Base-by-base conservation (phyloP, 2,113 vertebrate species). In the Sander lucioperca region DNA sequence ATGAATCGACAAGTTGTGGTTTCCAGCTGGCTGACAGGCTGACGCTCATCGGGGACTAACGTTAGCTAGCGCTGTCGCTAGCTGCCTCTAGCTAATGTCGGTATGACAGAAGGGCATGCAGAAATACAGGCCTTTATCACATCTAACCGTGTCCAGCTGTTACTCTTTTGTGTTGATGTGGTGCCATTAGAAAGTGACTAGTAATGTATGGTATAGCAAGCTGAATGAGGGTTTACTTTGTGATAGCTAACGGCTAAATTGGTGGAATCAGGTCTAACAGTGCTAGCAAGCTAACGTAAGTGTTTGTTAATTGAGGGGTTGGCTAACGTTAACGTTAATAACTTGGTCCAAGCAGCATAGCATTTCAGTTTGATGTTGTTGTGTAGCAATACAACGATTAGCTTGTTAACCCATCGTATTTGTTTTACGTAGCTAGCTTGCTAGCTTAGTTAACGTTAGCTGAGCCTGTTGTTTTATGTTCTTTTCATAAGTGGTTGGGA, bases 21-120 rank as follows among this genome's bases (percentile, higher is more conserved):
- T 86, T 71, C 73, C 83, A 84, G 88, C 80, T 88, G 77, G 50
- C 69, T 74, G 50, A 48, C 67, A 39, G 74, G 80, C 87, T 89
- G 73, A 85, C 50, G 86, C 81, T 83, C 74, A 80, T 77, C 72
- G 48, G 54, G 21, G 33, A 59, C 77, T 73, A 23, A 45, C 36
- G 80, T 67, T 70, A 75, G 89, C 84, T 76, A 82, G 59, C 73
- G 50, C 74, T 53, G 64, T 45, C 33, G 82, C 71, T 89, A 88
- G 83, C 87, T 43, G 73, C 13, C 53, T 72, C 10, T 33, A 30
- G 92, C 85, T 86, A 85, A 73, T 50, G 62, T 74, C 70, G 76
- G 33, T 64, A 48, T 78, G n/a, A 43, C 53, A 36, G 59, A 23
- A 9, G 70, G 63, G 45, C 53, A 45, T 43, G 68, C 23, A 50